Evolutionary conservation across 2,797 vertebrate genomes (phyloP).

Genomic region (Alauda arvensis): DNA sequence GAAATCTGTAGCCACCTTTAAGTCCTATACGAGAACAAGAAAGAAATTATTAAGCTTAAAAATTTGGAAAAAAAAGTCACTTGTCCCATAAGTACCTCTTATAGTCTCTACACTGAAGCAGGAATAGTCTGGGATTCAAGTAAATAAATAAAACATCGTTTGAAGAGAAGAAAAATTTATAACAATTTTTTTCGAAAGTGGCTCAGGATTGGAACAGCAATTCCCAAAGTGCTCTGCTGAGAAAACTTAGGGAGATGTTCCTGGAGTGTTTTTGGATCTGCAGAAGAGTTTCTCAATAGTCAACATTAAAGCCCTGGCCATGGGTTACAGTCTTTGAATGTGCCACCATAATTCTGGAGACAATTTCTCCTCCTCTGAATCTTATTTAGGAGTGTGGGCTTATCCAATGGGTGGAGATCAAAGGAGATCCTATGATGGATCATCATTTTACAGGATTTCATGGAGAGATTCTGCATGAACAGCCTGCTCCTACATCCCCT

Average conservation of each 20-base stretch:
- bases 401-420: background rate
- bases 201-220: background rate
- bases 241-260: background rate
- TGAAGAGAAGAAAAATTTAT: background rate
- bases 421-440: background rate
- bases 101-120: background rate
- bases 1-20: background rate
- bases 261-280: background rate
- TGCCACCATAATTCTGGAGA: background rate
- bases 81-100: background rate
- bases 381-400: background rate
- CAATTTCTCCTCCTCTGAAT: background rate
- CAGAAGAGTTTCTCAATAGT: background rate
- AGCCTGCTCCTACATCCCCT: background rate
- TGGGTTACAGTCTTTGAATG: background rate
- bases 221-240: background rate
- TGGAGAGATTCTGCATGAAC: background rate
- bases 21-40: background rate
- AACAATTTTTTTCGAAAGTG: fast-evolving
- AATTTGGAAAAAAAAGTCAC: background rate
- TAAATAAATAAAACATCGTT: background rate
- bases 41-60: background rate
- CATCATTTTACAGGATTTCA: background rate
- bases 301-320: background rate
- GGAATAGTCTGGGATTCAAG: background rate